Percentiles rank a stretch among this genome's conserved stretches.
Conservation (phyloP, 1,140 invertebrate genomes). For the Heliconius hermathena region DNA sequence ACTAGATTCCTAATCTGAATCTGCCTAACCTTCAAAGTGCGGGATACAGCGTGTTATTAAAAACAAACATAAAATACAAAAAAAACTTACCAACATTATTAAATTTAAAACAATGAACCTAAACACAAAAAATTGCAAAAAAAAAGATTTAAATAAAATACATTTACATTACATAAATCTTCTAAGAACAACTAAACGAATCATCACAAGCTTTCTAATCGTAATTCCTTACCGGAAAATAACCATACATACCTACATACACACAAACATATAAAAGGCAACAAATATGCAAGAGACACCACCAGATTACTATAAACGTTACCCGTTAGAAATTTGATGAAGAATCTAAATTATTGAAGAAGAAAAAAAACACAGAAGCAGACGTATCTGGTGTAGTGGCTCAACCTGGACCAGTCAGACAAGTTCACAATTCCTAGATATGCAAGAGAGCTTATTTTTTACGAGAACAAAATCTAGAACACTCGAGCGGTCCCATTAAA, state of each 20-base stretch:
- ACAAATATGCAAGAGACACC: conserved; percentile 30
- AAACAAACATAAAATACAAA: too few species aligned
- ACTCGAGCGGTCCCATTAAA: conserved; percentile 28
- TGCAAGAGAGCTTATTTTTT: conserved; percentile 35
- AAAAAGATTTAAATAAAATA: too few species aligned
- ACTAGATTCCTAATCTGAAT: too few species aligned
- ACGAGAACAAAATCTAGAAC: conserved; percentile 31
- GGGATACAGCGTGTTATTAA: too few species aligned
- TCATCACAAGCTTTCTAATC: background rate
- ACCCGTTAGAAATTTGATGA: background rate
- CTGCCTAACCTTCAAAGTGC: too few species aligned
- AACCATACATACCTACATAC: background rate
- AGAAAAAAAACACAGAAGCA: background rate
- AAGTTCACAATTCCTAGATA: conserved; percentile 31
- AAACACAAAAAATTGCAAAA: too few species aligned
- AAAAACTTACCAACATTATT: background rate
- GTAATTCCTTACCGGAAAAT: background rate
- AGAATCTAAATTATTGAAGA: background rate
- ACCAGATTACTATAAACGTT: conserved; percentile 1
- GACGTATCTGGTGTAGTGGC: background rate
- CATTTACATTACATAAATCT: background rate
- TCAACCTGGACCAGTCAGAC: conserved; percentile 31
- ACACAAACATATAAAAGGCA: conserved; percentile 21
- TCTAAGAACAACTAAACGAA: background rate
- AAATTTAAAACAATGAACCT: background rate